These are phyloP conservation scores for Vipera ursinii DNA, from an alignment of 2,797 vertebrate species.

Conservation along the genomic window DNA sequence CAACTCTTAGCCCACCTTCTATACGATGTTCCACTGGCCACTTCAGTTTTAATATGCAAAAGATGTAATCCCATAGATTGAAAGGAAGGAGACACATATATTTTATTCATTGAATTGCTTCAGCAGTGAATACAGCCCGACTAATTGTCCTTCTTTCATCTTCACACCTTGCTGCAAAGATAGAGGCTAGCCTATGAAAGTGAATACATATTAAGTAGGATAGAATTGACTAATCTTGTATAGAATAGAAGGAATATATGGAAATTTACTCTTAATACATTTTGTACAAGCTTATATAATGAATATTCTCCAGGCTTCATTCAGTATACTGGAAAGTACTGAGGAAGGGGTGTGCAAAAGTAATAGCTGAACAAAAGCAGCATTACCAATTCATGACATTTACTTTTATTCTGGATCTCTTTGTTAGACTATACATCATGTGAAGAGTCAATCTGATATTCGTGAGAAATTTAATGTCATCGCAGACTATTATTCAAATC, in stretches of 20 bases:
- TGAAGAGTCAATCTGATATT: slow-evolving; percentile 42
- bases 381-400: slow-evolving; percentile 43
- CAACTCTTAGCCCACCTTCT: not conserved
- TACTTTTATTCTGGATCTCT: slow-evolving; percentile 26
- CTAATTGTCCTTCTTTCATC: slow-evolving; percentile 17
- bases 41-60: slow-evolving; percentile 8
- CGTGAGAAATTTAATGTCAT: slow-evolving; percentile 34
- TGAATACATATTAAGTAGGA: not conserved
- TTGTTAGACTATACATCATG: slow-evolving; percentile 28
- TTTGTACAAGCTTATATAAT: not conserved
- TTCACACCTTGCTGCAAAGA: slow-evolving; percentile 19
- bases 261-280: slow-evolving; percentile 15
- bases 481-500: slow-evolving; percentile 47
- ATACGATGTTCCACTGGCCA: not conserved
- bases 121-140: not conserved
- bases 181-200: not conserved
- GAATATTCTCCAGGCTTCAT: slow-evolving; percentile 6
- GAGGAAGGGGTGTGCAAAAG: not conserved
- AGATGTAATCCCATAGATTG: not conserved
- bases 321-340: not conserved
- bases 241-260: not conserved
- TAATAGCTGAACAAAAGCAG: slow-evolving; percentile 32
- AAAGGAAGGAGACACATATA: not conserved
- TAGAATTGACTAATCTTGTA: not conserved
- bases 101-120: slow-evolving; percentile 10